Percentiles rank a stretch among this genome's conserved stretches.
These are phyloP conservation scores for Cotesia glomerata DNA, from an alignment of 1,140 invertebrate species.

Conservation along the genomic window DNA sequence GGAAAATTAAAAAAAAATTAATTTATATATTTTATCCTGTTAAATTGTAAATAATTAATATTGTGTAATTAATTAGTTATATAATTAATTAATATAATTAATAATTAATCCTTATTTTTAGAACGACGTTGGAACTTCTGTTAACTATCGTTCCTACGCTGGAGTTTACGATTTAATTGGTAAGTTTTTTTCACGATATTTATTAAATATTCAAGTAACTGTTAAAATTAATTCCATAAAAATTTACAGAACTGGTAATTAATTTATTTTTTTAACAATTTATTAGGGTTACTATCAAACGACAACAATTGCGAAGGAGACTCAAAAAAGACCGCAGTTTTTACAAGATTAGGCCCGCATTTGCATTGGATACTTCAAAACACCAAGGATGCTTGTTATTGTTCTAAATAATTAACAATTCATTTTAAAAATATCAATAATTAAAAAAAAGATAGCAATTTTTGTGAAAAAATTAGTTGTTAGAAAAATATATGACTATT, in stretches of 20 bases:
- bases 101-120: conserved; percentile 40
- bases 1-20: not conserved
- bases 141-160: conserved; percentile 57
- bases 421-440: too few relatives aligned
- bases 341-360: conserved; percentile 67
- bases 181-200: conserved; percentile 30
- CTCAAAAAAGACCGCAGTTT: conserved; percentile 64
- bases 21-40: too few relatives aligned
- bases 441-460: too few relatives aligned
- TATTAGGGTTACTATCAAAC: conserved; percentile 59
- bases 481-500: too few relatives aligned
- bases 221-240: not conserved
- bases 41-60: not conserved
- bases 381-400: conserved; percentile 67
- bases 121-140: conserved; percentile 61
- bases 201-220: not conserved
- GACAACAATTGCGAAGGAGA: conserved; percentile 55
- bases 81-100: not conserved
- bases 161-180: conserved; percentile 63
- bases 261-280: too few relatives aligned
- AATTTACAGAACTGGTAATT: too few relatives aligned
- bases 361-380: conserved; percentile 69
- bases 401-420: conserved; percentile 53
- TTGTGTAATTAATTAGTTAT: too few relatives aligned
- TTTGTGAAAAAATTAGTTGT: too few relatives aligned